These are phyloP conservation scores for Lasioglossum villosulum DNA, from an alignment of 2,888 invertebrate species.

Conservation along the genomic window DNA sequence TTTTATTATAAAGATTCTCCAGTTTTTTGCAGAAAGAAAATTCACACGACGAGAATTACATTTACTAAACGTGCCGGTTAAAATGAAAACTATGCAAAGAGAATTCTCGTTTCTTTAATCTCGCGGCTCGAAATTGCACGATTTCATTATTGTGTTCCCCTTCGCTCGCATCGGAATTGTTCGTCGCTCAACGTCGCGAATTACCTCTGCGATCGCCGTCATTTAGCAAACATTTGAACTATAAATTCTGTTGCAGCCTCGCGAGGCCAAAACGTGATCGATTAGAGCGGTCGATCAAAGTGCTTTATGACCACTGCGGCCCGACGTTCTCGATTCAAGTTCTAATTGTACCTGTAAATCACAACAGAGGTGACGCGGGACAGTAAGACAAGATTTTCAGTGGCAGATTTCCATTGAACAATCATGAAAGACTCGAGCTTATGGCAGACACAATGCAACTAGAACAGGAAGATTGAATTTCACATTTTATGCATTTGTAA, in stretches of 20 bases:
- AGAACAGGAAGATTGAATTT: no score
- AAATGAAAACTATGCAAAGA: background rate
- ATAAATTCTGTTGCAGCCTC: background rate
- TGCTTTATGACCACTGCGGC: background rate
- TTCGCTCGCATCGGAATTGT: no score
- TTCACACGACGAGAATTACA: background rate
- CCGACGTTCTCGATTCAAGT: background rate
- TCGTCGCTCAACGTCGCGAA: background rate
- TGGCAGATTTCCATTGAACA: background rate
- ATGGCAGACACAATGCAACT: background rate
- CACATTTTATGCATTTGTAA: no score
- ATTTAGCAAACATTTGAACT: background rate
- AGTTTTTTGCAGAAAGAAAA: background rate
- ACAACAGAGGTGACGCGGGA: background rate
- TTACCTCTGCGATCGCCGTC: background rate
- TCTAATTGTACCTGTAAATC: conserved; percentile 1
- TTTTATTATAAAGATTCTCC: background rate
- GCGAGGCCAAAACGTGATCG: conserved; percentile 6
- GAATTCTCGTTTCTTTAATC: background rate
- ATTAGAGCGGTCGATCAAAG: background rate
- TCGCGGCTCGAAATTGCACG: background rate
- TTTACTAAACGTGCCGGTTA: background rate
- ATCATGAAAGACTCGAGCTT: no score
- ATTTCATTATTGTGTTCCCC: background rate
- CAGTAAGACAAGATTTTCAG: background rate